Evolutionary conservation across 2,797 vertebrate species (phyloP), one percentile per base, ranked within the genome.

Genomic region (Spatula clypeata): DNA sequence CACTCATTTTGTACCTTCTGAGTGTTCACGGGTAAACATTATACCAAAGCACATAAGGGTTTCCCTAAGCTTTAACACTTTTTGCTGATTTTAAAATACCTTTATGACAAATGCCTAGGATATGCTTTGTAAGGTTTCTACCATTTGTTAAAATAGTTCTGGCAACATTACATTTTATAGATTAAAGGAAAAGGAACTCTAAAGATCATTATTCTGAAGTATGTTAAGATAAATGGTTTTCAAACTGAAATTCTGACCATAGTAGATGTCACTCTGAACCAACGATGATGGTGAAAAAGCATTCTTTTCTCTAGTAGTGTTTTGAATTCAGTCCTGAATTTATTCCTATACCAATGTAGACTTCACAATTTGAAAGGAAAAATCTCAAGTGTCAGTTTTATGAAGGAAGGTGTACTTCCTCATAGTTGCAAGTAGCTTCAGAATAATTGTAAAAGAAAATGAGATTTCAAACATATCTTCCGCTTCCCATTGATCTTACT

Each of bases 341-440:
- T 31, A 21, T 49, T 95, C 36, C 79, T 44, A 53, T 8, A 49
- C 2, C 23, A 57, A 3, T 10, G 13, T 11, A 38, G 29, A 12
- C 45, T 13, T 44, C 9, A 21, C 11, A 40, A 24, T 65, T 6
- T 51, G 74, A 42, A 51, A 74, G 58, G 20, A 38, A 58, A 92
- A 84, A 2, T 1, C 1, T 80, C 9, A 29, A 57, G 4, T 42
- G 6, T 15, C 40, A n/a, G 14, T 53, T 84, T 74, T 45, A 20
- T 16, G 5, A 54, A 58, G 36, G 29, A 10, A 7, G 11, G 1
- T 7, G 1, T 16, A 8, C 4, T 54, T 36, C 5, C 1, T 86
- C 18, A 3, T 44, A 13, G 3, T 2, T 2, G 0, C n/a, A 58
- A 72, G 17, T 7, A 6, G 4, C 23, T 6, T 77, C n/a, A 54